Evolutionary conservation across 2,113 vertebrate species (phyloP), one percentile per base, ranked within the genome.

Genomic region (Syngnathus typhle): DNA sequence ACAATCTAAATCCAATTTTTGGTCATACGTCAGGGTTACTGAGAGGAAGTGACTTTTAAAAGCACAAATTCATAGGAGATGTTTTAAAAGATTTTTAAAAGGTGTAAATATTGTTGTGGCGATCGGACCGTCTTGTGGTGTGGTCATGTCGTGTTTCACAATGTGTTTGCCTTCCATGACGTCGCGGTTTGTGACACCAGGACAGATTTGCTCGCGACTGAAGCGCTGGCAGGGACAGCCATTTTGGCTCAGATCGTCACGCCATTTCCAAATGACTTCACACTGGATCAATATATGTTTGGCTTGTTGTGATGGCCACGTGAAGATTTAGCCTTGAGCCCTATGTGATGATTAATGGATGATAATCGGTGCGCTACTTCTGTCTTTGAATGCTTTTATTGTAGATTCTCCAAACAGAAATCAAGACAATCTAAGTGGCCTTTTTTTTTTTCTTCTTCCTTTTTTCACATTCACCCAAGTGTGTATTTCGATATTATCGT

Each of bases 1-100:
- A 89, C 88, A 89, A 89, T 89, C 86, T 84, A 63, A 77, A 46
- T 85, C 27, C 11, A 15, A 76, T 82, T 70, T 62, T 75, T 58
- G 15, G 37, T 82, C 70, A 78, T 73, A 78, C 64, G 83, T 87
- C 83, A 87, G 85, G 85, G 80, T 81, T 79, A 79, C 68, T 64
- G 58, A 67, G 32, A 78, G 46, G 75, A 78, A 80, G 72, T 79
- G 56, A n/a, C 52, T 59, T 58, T 58, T 18, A 43, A 23, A 85
- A 87, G 85, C 86, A 89, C 86, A 88, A 86, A 76, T 73, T 60
- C 61, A 72, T 75, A 78, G 54, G 51, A 79, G 72, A 82, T 81
- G 64, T 86, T 83, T 85, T 72, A 79, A 82, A 84, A 78, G 70
- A 68, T 56, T 47, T 44, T 51, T 44, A 63, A 55, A 76, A 74